Conservation (phyloP, 2,113 vertebrate genomes). For the Neomonachus schauinslandi region DNA sequence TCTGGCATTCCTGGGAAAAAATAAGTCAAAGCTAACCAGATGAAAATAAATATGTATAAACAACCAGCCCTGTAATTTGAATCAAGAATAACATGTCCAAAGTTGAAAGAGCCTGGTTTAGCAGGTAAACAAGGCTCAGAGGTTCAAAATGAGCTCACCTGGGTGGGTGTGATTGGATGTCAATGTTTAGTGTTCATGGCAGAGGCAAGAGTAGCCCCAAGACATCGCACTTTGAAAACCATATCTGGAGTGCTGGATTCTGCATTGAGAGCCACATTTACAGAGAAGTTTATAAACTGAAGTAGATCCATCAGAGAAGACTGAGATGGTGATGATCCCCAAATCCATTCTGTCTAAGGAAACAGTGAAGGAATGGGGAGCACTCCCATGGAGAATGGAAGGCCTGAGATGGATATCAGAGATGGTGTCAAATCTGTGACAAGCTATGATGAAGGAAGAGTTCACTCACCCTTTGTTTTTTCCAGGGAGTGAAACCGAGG, state of each 20-base stretch:
- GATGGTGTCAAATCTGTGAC: rapidly evolving
- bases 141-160: background rate
- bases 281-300: background rate
- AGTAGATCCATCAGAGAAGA: background rate
- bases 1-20: background rate
- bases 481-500: background rate
- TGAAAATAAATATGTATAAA: background rate
- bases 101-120: background rate
- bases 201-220: background rate
- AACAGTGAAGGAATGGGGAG: background rate
- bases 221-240: rapidly evolving
- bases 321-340: background rate
- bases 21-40: background rate
- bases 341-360: background rate
- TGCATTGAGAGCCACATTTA: background rate
- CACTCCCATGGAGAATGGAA: background rate
- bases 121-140: background rate
- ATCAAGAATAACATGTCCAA: background rate
- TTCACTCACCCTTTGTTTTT: rapidly evolving
- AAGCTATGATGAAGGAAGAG: background rate
- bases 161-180: rapidly evolving
- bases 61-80: background rate
- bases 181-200: rapidly evolving
- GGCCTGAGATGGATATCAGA: rapidly evolving
- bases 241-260: background rate